Percentiles rank a stretch among this genome's conserved stretches.
These are phyloP conservation scores for Alosa alosa DNA, from an alignment of 2,113 vertebrate genomes.

Conservation along the genomic window DNA sequence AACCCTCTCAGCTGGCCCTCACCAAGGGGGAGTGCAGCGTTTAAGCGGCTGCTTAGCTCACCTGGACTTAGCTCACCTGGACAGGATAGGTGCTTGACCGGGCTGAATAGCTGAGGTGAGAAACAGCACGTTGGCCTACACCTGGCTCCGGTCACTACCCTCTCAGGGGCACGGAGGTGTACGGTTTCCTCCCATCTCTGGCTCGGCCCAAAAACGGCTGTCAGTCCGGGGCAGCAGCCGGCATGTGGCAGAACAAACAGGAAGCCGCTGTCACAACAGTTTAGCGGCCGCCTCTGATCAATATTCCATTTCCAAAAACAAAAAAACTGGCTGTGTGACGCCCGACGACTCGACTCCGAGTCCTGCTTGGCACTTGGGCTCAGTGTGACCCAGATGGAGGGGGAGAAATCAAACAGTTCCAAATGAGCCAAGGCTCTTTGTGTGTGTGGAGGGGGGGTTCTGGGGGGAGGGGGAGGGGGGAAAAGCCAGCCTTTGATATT, in stretches of 20 bases:
- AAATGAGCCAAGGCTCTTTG: slow-evolving; percentile 31
- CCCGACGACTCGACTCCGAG: too few species aligned
- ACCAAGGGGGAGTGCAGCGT: neutral
- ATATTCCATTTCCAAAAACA: slow-evolving; percentile 42
- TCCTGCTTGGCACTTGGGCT: neutral
- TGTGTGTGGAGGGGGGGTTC: neutral
- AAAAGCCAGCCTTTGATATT: slow-evolving; percentile 26
- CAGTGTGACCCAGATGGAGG: slow-evolving; percentile 39
- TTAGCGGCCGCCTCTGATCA: slow-evolving; percentile 39
- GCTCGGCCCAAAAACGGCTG: neutral
- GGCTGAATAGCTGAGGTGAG: neutral
- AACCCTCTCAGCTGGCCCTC: neutral
- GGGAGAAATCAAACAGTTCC: slow-evolving; percentile 35
- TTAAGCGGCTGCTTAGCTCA: neutral
- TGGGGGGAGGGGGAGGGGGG: neutral
- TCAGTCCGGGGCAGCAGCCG: neutral
- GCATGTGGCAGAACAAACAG: slow-evolving; percentile 41
- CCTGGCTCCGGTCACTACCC: neutral
- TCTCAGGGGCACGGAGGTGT: neutral
- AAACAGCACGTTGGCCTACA: neutral
- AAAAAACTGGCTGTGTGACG: neutral
- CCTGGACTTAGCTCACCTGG: neutral
- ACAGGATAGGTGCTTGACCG: neutral
- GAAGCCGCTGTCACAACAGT: slow-evolving; percentile 38
- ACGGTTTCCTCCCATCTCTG: neutral